Evolutionary conservation across 1,140 invertebrate genomes (phyloP), one percentile per base, ranked within the genome.

Genomic region (Pseudomyrmex pallidus): DNA sequence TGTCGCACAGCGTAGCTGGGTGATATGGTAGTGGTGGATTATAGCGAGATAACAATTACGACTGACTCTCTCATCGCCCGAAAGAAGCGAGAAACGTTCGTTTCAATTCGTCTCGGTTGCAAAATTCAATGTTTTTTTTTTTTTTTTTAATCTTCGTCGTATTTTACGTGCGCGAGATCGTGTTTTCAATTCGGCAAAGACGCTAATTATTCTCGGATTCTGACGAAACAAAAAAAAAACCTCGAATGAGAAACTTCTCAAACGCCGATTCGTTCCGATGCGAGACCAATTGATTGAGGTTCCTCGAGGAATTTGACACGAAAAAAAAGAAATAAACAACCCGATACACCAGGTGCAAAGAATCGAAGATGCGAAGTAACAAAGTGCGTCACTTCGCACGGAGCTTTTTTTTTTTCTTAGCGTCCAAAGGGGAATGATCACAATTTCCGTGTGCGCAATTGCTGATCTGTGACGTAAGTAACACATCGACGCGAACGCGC

Each of bases 391-490:
- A 59, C 48, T 8, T 48, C 66, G 64, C n/a, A 54, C 10, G 50
- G 50, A 70, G 22, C 20, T 13, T 68, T 20, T 20, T 59, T 54
- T 61, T 20, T 80, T 8, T 10, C n/a, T n/a, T 20, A 20, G 20
- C 35, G 17, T 68, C 56, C 35, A 15, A 5, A 57, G 56, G 50
- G 54, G 35, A 80, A 72, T 80, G 44, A 70, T 70, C 20, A 50
- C 76, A 78, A 78, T 78, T 78, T 70, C 15, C 76, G 10, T 70
- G 46, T 13, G 46, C 44, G 35, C 15, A 25, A 56, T 67, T 77
- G 62, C 64, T 70, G 54, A 15, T 50, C 56, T 70, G 15, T 80
- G 10, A 80, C 66, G 66, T 80, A 80, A 80, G 76, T 80, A 72
- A 35, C 35, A 80, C n/a, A 70, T 35, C 10, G 66, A 59, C 64